Evolutionary conservation across 23 tunicate species (phyloP), one percentile per base, ranked within the genome.

Genomic region (Trididemnum clinides): DNA sequence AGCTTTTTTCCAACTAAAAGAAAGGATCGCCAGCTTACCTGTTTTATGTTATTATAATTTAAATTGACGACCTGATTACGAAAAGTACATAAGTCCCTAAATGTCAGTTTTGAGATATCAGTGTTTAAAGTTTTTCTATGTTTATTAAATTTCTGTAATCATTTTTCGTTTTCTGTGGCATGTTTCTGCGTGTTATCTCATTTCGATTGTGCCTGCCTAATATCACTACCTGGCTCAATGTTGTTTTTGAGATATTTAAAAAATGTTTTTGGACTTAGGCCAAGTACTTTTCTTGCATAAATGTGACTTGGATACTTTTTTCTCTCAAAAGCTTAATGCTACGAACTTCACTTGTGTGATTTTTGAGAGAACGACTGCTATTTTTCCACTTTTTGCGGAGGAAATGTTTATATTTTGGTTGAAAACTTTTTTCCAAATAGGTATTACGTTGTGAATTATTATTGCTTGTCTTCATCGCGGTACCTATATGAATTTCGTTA

Each of bases 71-170:
- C 27, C 22, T 59, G 66, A 59, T 59, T 59, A 59, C 66, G 22
- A 59, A 59, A 59, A 59, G 66, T 59, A 59, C 66, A 25, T 59
- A 59, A 12, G 66, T 59, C 66, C 20, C 66, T 19, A 59, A 59
- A 59, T 59, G 22, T 19, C 66, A 59, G 66, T 59, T 59, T 28
- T n/a, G 66, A 59, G 66, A 59, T 59, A 59, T 59, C 66, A 59
- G 66, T 59, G 66, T 59, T 59, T 59, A 28, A 59, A 59, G 66
- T 59, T 59, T 59, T 59, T 59, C 66, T 59, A 59, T n/a, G 20
- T 10, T 59, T 19, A 59, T 59, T n/a, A 59, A 59, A n/a, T 19
- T 59, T 10, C 66, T 19, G 5, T 59, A n/a, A 3, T 25, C 20
- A 59, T 19, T 59, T 59, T n/a, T 59, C 66, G 20, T 59, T 59